Conservation (phyloP, 2,113 vertebrate genomes). For the Apus apus region DNA sequence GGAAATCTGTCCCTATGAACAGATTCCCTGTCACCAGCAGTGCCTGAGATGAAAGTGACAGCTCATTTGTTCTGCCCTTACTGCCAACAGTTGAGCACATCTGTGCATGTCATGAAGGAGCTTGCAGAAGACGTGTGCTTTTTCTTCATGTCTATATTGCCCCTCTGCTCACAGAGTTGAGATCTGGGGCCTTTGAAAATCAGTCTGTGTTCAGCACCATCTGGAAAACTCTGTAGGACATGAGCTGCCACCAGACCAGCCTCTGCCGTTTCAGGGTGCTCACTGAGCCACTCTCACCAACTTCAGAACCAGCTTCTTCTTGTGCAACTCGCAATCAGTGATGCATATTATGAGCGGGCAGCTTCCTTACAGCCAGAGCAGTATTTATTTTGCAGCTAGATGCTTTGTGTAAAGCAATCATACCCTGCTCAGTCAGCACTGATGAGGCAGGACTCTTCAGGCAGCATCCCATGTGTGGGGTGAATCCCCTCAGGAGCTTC, state of each 20-base stretch:
- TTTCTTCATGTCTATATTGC: background rate
- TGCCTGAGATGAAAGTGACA: background rate
- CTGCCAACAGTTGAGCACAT: background rate
- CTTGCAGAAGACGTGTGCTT: background rate
- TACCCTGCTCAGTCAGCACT: background rate
- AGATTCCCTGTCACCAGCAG: background rate
- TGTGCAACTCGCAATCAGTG: background rate
- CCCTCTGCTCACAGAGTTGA: background rate
- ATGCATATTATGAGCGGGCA: background rate
- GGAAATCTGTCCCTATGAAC: background rate
- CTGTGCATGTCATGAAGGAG: background rate
- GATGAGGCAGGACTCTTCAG: background rate
- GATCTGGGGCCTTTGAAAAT: background rate
- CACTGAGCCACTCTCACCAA: rapidly evolving
- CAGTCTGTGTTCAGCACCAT: background rate
- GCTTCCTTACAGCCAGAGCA: background rate
- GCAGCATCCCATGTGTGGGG: background rate
- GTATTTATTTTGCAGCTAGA: background rate
- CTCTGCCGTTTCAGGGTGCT: background rate
- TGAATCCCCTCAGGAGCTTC: background rate
- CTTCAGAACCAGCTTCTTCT: background rate
- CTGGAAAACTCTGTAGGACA: background rate
- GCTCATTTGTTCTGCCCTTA: background rate
- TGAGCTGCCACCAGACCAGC: background rate
- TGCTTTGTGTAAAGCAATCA: background rate